phyloP scores from a whole-genome alignment of 2,797 vertebrate species.

The Gallinago stenura region DNA sequence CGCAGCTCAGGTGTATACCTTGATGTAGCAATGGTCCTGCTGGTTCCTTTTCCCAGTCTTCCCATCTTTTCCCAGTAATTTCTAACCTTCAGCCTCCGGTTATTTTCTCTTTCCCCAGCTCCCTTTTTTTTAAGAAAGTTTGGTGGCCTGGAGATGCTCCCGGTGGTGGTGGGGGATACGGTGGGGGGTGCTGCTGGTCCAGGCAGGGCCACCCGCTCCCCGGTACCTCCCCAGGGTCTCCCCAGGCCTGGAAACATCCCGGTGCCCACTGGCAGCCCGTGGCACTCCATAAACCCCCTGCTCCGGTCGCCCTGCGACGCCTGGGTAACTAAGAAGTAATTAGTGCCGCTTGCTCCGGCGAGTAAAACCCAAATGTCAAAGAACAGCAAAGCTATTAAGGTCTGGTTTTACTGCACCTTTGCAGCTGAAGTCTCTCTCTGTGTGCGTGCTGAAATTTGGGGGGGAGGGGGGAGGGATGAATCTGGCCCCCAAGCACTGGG shows the following conservation, averaged over 20 bases:
- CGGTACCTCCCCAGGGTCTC: background rate
- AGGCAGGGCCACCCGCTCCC: accelerated
- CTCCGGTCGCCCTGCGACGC: background rate
- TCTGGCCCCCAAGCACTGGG: background rate
- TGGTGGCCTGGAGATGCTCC: background rate
- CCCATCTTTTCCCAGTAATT: background rate
- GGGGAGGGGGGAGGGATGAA: too few species aligned
- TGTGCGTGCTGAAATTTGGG: background rate
- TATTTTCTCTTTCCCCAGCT: too few species aligned
- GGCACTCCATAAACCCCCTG: slow-evolving; percentile 55
- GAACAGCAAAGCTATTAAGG: slow-evolving; percentile 8
- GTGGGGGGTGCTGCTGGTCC: background rate
- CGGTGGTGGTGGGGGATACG: accelerated
- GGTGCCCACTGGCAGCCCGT: background rate
- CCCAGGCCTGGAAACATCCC: background rate
- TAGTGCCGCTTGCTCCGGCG: slow-evolving; percentile 57
- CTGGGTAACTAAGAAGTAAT: slow-evolving; percentile 31
- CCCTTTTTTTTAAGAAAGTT: background rate
- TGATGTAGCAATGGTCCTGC: accelerated
- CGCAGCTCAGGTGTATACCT: accelerated
- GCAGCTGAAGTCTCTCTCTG: background rate
- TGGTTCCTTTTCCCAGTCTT: background rate
- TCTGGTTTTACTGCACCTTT: background rate
- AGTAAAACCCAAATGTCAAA: slow-evolving; percentile 74
- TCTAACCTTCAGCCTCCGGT: background rate